Evolutionary conservation across 1,140 invertebrate species (phyloP), one percentile per base, ranked within the genome.

Genomic region (Berghia stephanieae): DNA sequence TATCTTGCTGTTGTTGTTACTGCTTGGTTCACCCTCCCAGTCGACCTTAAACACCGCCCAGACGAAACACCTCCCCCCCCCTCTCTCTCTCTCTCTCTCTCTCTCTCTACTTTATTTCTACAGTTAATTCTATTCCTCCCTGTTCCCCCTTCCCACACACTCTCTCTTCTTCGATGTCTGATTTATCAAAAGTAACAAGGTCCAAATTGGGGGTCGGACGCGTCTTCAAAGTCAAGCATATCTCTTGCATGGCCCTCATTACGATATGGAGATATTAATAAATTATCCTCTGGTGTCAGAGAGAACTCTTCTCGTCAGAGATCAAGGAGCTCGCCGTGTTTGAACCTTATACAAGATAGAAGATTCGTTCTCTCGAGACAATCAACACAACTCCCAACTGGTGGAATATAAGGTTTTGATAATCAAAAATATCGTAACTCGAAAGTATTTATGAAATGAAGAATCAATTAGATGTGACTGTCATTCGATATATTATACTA

Each of bases 101-200:
- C 10, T 42, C 40, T 69, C 18, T 68, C 66, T 36, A 36, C 31
- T 68, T 34, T 68, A 21, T 36, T 31, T 68, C 34, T 34, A n/a
- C 40, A 21, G 31, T n/a, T 68, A 3, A 36, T 68, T 68, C 5
- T 68, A 18, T 36, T 40, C 34, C n/a, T 36, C 69, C 46, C 44
- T 40, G 43, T 43, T 46, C 36, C 69, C 27, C 44, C 46, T 18
- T 43, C 34, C 6, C 69, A 31, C 49, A 31, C 31, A 6, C 46
- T 27, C 31, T 55, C 4, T 6, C 46, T 57, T n/a, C 21, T 40
- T 16, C 68, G 4, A 55, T 18, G 36, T 55, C 44, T 75, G 72
- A 75, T 75, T 75, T 75, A 75, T 75, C 72, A 75, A n/a, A n/a
- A 75, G 72, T 75, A 75, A 75, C 72, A 63, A 75, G 72, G n/a